Evolutionary conservation across 2,888 invertebrate species (phyloP), one percentile per base, ranked within the genome.

Genomic region (Papilio protenor): DNA sequence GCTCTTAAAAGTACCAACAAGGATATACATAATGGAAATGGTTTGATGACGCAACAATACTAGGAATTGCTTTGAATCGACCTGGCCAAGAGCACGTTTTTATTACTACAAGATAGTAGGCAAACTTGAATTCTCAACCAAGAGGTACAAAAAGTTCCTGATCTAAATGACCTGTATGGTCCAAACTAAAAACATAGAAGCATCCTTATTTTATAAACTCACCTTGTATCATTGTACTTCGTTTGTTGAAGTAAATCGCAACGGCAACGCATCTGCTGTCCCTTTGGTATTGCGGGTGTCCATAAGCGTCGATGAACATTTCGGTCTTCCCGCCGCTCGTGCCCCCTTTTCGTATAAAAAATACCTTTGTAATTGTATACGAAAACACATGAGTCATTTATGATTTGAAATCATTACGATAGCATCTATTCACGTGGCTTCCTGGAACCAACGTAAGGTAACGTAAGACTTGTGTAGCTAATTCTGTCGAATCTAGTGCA

Each of bases 401-500:
- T 75, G 77, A 80, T 75, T 70, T 77, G 81, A 80, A 66, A 64
- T 83, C 80, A 82, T 79, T 80, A 81, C 81, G 80, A 77, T 77
- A 77, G 74, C 18, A 79, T 66, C 12, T 76, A 76, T 76, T 76
- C 71, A 80, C 72, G 74, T 79, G 73, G 83, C 83, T 91, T 90
- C 88, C 86, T 84, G 84, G 88, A 89, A 88, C 76, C 83, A 80
- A 77, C 78, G 80, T 79, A 81, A 27, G 76, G 79, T 92, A 90
- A 87, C 87, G 87, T 87, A 91, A 91, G 81, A 78, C 81, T 83
- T 83, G 81, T 73, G 77, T 73, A 82, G 81, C 84, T 85, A 86
- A 85, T 83, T 88, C 85, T 83, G 77, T 82, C 81, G 85, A 87
- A 93, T 90, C 90, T 92, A 90, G 93, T 83, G 80, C 92, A 89